These are phyloP conservation scores for Leucophenga maculata DNA, from an alignment of 2,888 invertebrate genomes.

Conservation along the genomic window DNA sequence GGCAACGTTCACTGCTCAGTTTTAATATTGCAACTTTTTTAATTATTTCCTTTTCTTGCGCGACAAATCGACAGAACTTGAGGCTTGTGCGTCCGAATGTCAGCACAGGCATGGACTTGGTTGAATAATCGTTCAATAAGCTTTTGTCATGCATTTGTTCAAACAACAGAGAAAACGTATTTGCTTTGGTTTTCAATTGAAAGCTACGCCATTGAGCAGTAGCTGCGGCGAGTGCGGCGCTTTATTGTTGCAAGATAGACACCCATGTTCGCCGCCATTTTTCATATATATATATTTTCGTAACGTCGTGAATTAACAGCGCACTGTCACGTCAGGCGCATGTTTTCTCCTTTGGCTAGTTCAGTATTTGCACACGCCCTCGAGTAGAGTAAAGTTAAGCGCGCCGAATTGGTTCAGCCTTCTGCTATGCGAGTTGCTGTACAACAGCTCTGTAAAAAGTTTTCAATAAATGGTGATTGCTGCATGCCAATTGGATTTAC, in stretches of 20 bases:
- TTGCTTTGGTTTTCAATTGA: conserved; percentile 47
- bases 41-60: conserved; percentile 63
- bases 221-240: background rate
- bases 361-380: conserved; percentile 18
- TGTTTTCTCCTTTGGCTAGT: too few species aligned
- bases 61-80: conserved; percentile 38
- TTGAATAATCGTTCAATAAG: conserved; percentile 67
- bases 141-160: conserved; percentile 60
- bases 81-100: conserved; percentile 38
- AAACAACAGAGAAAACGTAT: conserved; percentile 28
- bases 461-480: conserved; percentile 67
- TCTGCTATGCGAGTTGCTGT: background rate
- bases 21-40: conserved; percentile 71
- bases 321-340: too few species aligned
- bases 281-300: too few species aligned
- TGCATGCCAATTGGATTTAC: conserved; percentile 62
- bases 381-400: background rate
- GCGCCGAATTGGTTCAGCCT: too few species aligned
- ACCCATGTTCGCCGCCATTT: too few species aligned
- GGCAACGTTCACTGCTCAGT: conserved; percentile 50
- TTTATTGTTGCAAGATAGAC: too few species aligned
- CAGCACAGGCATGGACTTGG: background rate
- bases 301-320: too few species aligned
- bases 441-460: conserved; percentile 53
- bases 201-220: conserved; percentile 36